A percentile compares a stretch with the other conserved stretches of the same genome.
Conservation (phyloP, 2,113 vertebrate species). For the Pteruthius melanotis region DNA sequence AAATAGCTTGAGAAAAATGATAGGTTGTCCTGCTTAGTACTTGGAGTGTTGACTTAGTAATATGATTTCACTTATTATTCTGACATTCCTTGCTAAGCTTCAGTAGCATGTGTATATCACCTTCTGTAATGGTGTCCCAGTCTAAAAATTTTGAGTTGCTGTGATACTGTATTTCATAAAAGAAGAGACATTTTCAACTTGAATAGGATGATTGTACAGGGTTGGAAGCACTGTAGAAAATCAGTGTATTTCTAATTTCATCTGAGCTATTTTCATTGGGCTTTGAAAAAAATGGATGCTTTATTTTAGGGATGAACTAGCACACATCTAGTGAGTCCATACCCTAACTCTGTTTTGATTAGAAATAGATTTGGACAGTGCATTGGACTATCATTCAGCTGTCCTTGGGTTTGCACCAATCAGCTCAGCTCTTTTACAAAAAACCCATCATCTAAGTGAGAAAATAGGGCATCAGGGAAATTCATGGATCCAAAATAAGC, state of each 20-base stretch:
- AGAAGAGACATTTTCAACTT: not conserved
- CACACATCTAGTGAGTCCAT: not conserved
- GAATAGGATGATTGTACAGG: not conserved
- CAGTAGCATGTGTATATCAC: not conserved
- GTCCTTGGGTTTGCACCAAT: conserved; percentile 29
- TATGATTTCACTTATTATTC: not conserved
- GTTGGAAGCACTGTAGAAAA: not conserved
- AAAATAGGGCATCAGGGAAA: conserved; percentile 35
- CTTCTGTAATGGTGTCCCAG: not conserved
- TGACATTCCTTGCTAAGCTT: not conserved
- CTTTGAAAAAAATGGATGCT: not conserved
- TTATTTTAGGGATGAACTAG: not conserved
- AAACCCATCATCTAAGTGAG: not conserved
- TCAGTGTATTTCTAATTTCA: not conserved
- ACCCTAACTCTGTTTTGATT: not conserved
- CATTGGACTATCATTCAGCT: not conserved
- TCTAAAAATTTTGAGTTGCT: not conserved
- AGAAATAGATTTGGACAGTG: conserved; percentile 21
- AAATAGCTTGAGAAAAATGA: not conserved
- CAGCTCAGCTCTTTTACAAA: not conserved
- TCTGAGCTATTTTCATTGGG: not conserved
- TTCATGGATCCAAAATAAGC: not conserved
- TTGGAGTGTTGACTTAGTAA: not conserved
- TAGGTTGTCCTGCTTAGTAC: not conserved
- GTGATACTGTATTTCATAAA: not conserved